Conservation (phyloP, 2,797 vertebrate species). For the Gambusia yucatana region DNA sequence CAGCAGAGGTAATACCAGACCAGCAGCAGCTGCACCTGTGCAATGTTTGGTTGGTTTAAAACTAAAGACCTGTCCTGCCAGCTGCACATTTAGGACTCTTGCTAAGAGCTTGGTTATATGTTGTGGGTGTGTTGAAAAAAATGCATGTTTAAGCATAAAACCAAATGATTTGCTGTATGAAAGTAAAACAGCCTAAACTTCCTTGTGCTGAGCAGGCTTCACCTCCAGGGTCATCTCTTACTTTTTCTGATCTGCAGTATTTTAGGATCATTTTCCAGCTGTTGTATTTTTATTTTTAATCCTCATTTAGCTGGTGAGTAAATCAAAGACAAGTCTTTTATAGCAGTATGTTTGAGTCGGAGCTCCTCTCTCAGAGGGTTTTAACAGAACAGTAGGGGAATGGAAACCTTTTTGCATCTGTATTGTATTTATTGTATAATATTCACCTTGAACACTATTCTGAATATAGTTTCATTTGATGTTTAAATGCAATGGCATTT, state of each 20-base stretch:
- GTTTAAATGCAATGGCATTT: conserved; percentile 92
- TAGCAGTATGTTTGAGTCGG: conserved; percentile 70
- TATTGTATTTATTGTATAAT: conserved; percentile 95
- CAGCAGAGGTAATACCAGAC: conserved; percentile 45
- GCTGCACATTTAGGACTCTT: conserved; percentile 54
- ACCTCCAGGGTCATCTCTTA: conserved; percentile 73
- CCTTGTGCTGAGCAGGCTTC: conserved; percentile 54
- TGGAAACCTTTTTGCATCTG: conserved; percentile 82
- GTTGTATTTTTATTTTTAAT: conserved; percentile 63
- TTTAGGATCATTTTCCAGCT: conserved; percentile 76
- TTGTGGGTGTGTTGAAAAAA: conserved; percentile 57
- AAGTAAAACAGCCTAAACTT: conserved; percentile 52
- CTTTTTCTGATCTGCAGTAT: conserved; percentile 78
- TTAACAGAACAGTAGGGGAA: conserved; percentile 76
- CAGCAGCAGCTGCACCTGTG: conserved; percentile 63
- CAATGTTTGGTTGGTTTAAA: conserved; percentile 57
- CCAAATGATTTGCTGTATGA: conserved; percentile 73
- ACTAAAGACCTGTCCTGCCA: conserved; percentile 49
- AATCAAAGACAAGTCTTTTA: conserved; percentile 73
- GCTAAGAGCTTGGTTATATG: conserved; percentile 58
- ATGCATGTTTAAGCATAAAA: conserved; percentile 77
- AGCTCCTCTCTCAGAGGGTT: conserved; percentile 68
- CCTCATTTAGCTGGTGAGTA: conserved; percentile 72
- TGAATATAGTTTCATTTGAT: conserved; percentile 83
- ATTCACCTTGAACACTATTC: conserved; percentile 87